Evolutionary conservation across 2,113 vertebrate genomes (phyloP).

Genomic region (Aphelocoma coerulescens): DNA sequence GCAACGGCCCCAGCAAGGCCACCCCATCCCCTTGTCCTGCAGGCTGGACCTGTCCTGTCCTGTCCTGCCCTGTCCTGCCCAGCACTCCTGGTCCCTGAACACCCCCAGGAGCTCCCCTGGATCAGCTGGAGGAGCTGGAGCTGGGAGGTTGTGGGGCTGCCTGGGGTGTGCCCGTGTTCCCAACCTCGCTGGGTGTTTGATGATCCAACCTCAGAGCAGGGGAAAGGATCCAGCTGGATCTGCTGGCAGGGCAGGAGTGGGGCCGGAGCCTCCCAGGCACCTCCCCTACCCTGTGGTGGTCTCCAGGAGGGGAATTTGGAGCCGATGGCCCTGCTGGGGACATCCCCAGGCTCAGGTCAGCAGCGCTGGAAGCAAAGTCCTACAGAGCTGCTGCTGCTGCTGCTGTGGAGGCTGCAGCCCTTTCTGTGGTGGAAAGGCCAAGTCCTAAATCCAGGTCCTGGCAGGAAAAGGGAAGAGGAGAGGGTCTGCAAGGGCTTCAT

Average conservation of each 20-base stretch:
- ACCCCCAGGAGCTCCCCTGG: not conserved
- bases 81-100: not conserved
- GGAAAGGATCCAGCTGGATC: not conserved
- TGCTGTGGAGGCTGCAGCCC: not conserved
- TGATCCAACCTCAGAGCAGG: not conserved
- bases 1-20: not conserved
- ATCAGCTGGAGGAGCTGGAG: not conserved
- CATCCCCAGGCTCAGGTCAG: not conserved
- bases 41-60: not conserved
- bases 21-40: accelerated
- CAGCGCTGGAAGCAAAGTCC: not conserved
- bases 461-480: not conserved
- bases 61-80: not conserved
- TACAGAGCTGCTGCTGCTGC: not conserved
- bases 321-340: not conserved
- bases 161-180: not conserved
- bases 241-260: not conserved
- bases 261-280: not conserved
- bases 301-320: not conserved
- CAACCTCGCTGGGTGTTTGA: not conserved
- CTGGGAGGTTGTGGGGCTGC: not conserved
- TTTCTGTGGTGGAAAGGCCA: not conserved
- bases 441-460: not conserved
- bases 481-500: not conserved
- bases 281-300: not conserved